Evolutionary conservation across 2,797 vertebrate species (phyloP), one percentile per base, ranked within the genome.

Genomic region (Acanthornis magna): DNA sequence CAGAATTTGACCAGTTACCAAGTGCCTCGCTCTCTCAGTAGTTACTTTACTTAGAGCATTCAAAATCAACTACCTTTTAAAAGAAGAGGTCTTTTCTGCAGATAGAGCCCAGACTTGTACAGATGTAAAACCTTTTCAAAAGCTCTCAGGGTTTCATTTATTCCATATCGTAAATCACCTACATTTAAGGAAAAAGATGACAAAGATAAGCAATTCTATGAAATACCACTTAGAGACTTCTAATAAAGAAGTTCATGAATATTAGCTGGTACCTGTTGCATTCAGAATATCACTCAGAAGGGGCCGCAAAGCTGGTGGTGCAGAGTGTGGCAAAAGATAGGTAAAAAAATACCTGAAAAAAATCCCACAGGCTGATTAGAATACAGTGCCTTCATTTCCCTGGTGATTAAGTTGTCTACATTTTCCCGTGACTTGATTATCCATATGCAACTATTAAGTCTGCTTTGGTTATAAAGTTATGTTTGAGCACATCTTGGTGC

Each of bases 301-400:
- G 92, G 98, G 98, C 91, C 79, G 98, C 92, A 99, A 96, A 89
- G 97, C 73, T n/a, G 97, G 91, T 38, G 99, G 99, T 76, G 99
- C 98, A 86, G 98, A 98, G 94, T 99, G 98, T 88, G 99, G 99
- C 96, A 99, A 97, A 93, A 99, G 98, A 97, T 99, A 99, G 47
- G 98, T 99, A 97, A 99, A 99, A 95, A 99, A 99, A 98, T 98
- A 99, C 96, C 99, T 99, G 97, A 43, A 97, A 97, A 80, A 80
- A 63, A 80, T 78, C 91, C 93, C 94, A 86, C 62, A 93, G 75
- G 42, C 40, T 65, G 36, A 61, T 96, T 82, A 96, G 78, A 90
- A 89, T 57, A 51, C 30, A 73, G 38, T 11, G 30, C 27, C 51
- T 77, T 95, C 13, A 79, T 70, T 75, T 81, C 43, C 53, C 54